These are phyloP conservation scores for Heptranchias perlo DNA, from an alignment of 2,113 vertebrate genomes.

Conservation along the genomic window DNA sequence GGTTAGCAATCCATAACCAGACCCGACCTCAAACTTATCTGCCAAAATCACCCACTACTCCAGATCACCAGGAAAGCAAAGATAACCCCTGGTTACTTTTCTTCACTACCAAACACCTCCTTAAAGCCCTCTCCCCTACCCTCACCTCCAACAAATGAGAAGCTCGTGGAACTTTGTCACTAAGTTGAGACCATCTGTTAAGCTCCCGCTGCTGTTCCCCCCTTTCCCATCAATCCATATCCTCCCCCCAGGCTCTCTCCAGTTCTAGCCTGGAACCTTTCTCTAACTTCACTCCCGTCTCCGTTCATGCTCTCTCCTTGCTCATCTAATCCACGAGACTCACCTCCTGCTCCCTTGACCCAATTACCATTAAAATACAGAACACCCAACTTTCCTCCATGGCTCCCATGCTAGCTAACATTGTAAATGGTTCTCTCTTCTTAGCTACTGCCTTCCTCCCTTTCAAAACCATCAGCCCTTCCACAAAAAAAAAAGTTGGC, in stretches of 20 bases:
- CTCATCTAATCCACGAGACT: background rate
- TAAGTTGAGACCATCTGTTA: background rate
- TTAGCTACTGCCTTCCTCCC: background rate
- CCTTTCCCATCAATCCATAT: background rate
- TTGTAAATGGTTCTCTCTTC: background rate
- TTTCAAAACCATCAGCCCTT: background rate
- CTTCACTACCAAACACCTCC: background rate
- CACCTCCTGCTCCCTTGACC: background rate
- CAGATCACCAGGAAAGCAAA: background rate
- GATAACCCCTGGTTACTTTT: background rate
- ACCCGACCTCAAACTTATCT: background rate
- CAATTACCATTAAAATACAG: background rate
- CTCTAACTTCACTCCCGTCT: background rate
- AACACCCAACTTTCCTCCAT: background rate
- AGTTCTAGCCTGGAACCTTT: background rate
- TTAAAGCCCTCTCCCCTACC: background rate
- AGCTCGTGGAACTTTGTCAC: background rate
- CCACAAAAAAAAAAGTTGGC: no score
- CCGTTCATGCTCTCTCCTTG: background rate
- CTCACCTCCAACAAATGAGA: background rate
- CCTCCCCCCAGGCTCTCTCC: background rate
- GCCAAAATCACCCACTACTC: background rate
- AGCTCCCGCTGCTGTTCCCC: background rate
- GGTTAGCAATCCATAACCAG: background rate
- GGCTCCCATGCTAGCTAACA: background rate